These are phyloP conservation scores for Cydia splendana DNA, from an alignment of 1,140 invertebrate genomes.

Conservation along the genomic window DNA sequence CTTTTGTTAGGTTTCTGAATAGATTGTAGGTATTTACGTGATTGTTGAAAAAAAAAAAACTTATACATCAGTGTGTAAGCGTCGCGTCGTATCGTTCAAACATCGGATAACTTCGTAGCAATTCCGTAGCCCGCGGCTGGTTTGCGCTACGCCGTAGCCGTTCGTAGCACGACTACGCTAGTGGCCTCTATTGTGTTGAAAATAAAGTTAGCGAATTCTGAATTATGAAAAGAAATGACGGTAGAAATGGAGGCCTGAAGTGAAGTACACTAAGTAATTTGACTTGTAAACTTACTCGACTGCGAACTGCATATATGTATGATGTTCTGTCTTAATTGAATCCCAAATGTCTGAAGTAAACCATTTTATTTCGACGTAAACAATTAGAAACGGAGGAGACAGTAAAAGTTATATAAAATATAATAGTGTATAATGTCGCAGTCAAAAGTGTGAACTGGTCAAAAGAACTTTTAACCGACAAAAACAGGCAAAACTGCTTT, in stretches of 20 bases:
- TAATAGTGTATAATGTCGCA: too few species aligned
- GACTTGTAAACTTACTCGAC: background rate
- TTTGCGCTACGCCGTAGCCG: background rate
- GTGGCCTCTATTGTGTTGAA: conserved; percentile 1
- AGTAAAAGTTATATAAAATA: too few species aligned
- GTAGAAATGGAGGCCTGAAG: background rate
- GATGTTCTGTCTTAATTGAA: too few species aligned
- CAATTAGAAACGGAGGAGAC: too few species aligned
- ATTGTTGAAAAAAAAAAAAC: background rate
- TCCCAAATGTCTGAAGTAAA: too few species aligned
- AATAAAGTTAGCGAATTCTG: background rate
- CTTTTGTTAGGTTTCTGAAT: background rate
- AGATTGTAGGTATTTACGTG: background rate
- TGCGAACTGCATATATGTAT: background rate
- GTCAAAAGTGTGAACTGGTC: too few species aligned
- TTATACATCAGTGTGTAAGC: too few species aligned
- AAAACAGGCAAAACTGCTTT: too few species aligned
- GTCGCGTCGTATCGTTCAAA: too few species aligned
- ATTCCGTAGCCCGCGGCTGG: background rate
- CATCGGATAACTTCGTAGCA: background rate
- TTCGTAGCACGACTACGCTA: background rate
- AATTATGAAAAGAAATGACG: background rate
- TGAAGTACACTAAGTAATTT: background rate
- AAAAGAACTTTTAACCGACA: too few species aligned
- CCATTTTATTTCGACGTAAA: too few species aligned